Percentiles rank a stretch among this genome's conserved stretches.
Conservation (phyloP, 2,113 vertebrate genomes). For the Amphiprion percula region DNA sequence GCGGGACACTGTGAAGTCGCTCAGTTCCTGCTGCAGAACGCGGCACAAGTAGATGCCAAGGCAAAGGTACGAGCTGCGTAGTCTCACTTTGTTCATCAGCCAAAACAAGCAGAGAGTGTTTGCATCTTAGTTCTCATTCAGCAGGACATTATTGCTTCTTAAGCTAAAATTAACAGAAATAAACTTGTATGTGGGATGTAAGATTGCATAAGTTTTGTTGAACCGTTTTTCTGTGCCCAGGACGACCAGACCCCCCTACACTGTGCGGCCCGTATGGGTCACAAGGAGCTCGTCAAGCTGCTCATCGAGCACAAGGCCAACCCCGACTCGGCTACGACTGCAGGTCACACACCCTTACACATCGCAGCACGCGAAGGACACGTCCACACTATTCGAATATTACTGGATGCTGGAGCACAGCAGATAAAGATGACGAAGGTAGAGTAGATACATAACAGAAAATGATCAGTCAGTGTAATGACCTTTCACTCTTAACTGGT, state of each 20-base stretch:
- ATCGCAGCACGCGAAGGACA: slow-evolving; percentile 93
- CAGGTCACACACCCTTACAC: slow-evolving; percentile 95
- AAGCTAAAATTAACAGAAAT: no score
- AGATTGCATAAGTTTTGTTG: no score
- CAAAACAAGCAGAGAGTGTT: background rate
- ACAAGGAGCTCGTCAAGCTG: slow-evolving; percentile 91
- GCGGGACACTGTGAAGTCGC: slow-evolving; percentile 96
- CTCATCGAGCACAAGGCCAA: slow-evolving; percentile 90
- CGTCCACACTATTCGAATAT: slow-evolving; percentile 87
- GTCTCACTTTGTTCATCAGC: background rate
- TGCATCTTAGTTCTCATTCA: background rate
- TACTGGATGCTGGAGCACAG: slow-evolving; percentile 91
- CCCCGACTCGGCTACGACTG: slow-evolving; percentile 92
- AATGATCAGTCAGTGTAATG: background rate
- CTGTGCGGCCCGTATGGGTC: slow-evolving; percentile 95
- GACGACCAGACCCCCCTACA: slow-evolving; percentile 98
- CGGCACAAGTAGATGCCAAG: slow-evolving; percentile 95
- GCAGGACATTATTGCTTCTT: no score
- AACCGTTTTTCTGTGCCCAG: slow-evolving; percentile 68
- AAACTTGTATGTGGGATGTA: no score
- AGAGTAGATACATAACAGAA: background rate
- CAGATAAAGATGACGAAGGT: slow-evolving; percentile 98
- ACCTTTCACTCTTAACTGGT: background rate
- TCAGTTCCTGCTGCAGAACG: slow-evolving; percentile 95
- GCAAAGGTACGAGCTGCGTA: slow-evolving; percentile 88